phyloP scores from a whole-genome alignment of 1,140 invertebrate genomes.

The Halictus rubicundus region DNA sequence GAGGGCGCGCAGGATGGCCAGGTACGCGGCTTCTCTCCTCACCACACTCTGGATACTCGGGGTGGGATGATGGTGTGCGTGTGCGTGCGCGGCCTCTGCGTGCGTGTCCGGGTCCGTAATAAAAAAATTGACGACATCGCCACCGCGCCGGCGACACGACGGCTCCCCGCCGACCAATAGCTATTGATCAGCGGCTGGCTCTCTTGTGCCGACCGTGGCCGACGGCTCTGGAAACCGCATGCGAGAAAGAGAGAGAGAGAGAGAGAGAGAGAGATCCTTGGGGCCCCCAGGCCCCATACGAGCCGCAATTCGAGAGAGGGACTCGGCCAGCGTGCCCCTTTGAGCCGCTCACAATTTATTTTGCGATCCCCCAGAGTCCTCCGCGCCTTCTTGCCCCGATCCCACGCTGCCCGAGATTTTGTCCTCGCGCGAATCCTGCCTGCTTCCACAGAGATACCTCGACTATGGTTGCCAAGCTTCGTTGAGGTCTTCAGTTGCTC shows the following conservation, averaged over 20 bases:
- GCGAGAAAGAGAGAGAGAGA: constrained; percentile 12
- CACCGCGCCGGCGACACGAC: constrained; percentile 65
- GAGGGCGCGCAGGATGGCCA: neutral
- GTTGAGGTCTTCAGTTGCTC: too few relatives aligned
- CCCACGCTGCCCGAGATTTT: constrained; percentile 34
- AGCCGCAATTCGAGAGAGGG: constrained; percentile 31
- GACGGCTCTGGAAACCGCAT: constrained; percentile 39
- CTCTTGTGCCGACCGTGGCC: constrained; percentile 52
- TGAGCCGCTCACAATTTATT: constrained; percentile 33
- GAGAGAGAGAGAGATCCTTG: constrained; percentile 16
- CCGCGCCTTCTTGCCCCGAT: neutral
- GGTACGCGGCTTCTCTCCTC: neutral
- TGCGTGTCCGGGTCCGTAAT: constrained; percentile 61
- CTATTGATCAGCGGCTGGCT: constrained; percentile 69
- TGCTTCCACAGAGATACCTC: neutral
- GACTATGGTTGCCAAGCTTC: too few relatives aligned
- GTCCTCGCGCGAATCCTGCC: neutral
- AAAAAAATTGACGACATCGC: constrained; percentile 72
- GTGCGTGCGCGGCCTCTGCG: constrained; percentile 57
- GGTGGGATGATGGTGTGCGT: constrained; percentile 18
- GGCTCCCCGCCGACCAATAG: constrained; percentile 64
- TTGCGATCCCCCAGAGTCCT: neutral
- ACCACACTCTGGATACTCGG: too few relatives aligned
- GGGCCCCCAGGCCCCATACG: constrained; percentile 2
- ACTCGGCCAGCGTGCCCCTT: constrained; percentile 11